These are phyloP conservation scores for Corythoichthys haematopterus DNA, from an alignment of 2,113 vertebrate species.

Conservation along the genomic window DNA sequence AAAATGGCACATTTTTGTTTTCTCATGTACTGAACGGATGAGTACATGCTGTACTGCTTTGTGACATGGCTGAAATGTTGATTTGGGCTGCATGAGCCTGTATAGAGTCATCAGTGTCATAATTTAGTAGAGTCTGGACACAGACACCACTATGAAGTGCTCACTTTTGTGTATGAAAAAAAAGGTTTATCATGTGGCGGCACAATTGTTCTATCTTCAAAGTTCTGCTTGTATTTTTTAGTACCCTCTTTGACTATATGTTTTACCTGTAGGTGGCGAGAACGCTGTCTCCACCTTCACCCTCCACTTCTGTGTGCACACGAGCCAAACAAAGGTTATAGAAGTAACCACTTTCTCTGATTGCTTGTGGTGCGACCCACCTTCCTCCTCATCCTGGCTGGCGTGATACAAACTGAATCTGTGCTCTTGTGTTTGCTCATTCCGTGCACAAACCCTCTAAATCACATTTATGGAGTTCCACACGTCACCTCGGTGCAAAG, in stretches of 20 bases:
- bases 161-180: background rate
- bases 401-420: conserved; percentile 52
- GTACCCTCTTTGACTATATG: background rate
- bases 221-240: background rate
- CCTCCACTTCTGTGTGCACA: background rate
- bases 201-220: background rate
- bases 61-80: conserved; percentile 10
- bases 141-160: background rate
- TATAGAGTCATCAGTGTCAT: conserved; percentile 45
- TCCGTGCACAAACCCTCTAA: conserved; percentile 49
- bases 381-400: conserved; percentile 29
- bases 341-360: conserved; percentile 25
- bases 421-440: conserved; percentile 51
- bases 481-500: conserved; percentile 55
- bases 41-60: background rate
- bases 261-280: background rate
- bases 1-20: conserved; percentile 39
- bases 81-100: conserved; percentile 14
- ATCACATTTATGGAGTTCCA: conserved; percentile 61
- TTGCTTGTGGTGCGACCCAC: conserved; percentile 31
- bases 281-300: background rate
- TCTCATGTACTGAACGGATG: conserved; percentile 35
- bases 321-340: background rate
- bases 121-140: conserved; percentile 17
- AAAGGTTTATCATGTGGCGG: background rate